Base-by-base conservation (phyloP, 2,113 vertebrate species). In the Hydrochoerus hydrochaeris region DNA sequence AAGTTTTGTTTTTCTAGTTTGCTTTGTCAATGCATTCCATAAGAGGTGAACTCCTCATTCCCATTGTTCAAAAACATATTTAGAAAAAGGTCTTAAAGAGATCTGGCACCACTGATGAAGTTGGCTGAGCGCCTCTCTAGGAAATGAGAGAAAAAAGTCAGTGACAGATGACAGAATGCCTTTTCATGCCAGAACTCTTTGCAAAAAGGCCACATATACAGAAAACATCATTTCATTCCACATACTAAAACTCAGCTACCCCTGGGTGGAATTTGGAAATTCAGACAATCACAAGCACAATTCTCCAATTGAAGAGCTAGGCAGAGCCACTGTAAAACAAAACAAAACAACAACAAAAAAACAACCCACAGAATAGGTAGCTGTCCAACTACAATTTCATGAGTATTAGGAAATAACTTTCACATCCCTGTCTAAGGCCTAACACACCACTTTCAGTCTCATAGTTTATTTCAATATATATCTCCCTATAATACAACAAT, bases 1-100 rank as follows among this genome's bases (percentile, higher is more conserved):
- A 96, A 87, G 97, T 97, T 98, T 96, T 97, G 95, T 97, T 98
- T 98, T 95, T 87, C 95, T 85, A 96, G 88, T 73, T 95, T 97
- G 82, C 94, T 97, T 95, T 97, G 95, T 97, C 73, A 95, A 90
- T 95, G 88, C 97, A 97, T 98, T 98, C 94, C 97, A 85, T 57
- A 80, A 84, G 95, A 96, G 71, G 95, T 95, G 80, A 95, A 97
- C 54, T 97, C 85, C 90, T 94, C 96, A 91, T 96, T 96, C 96
- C 89, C 94, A 90, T 58, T 86, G 86, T 90, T 97, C 67, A 96
- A 97, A 96, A 91, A 97, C 87, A 71, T 94, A 94, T 85, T 97
- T 95, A 87, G 85, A 96, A 96, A 94, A 91, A 82, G 57, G 94
- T 95, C 71, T 97, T 95, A 95, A 97, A 95, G 92, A 89, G 75